Conservation (phyloP, 92 coral and sea anemone genomes). For the Desmophyllum pertusum region DNA sequence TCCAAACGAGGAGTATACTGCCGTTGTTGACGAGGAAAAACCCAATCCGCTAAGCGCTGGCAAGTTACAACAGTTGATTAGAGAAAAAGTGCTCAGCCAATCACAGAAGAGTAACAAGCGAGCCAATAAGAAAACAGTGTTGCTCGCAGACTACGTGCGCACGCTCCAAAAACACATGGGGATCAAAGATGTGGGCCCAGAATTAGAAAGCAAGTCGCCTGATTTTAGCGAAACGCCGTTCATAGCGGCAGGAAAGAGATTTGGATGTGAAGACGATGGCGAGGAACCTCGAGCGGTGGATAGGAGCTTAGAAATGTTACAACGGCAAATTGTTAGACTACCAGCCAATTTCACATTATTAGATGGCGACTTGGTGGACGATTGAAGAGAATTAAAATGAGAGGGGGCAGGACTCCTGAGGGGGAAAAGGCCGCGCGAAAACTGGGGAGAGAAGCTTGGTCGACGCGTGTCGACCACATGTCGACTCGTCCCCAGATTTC, state of each 20-base stretch:
- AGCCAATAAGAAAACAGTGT: slow-evolving; percentile 20
- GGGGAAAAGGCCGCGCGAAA: no score
- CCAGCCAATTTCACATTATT: background rate
- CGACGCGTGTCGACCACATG: no score
- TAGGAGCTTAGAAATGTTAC: slow-evolving; percentile 13
- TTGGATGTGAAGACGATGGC: background rate
- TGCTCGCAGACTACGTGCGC: slow-evolving; percentile 26
- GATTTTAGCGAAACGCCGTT: slow-evolving; percentile 32
- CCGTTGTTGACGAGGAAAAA: background rate
- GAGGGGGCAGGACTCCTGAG: no score
- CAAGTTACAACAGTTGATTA: slow-evolving; percentile 21
- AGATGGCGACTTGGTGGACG: slow-evolving; percentile 12
- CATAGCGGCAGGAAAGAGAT: slow-evolving; percentile 14
- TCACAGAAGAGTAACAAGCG: background rate
- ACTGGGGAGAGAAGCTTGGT: no score
- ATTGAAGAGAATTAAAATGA: background rate
- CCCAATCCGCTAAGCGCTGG: slow-evolving; percentile 7
- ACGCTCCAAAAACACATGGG: slow-evolving; percentile 28
- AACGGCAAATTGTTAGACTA: slow-evolving; percentile 1
- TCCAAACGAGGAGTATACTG: background rate
- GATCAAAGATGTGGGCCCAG: background rate
- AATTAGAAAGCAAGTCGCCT: slow-evolving; percentile 22
- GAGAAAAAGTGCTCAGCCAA: slow-evolving; percentile 31
- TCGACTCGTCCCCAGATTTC: no score
- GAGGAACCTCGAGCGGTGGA: background rate